Conservation (phyloP, 2,113 vertebrate species). For the Muntiacus reevesi region DNA sequence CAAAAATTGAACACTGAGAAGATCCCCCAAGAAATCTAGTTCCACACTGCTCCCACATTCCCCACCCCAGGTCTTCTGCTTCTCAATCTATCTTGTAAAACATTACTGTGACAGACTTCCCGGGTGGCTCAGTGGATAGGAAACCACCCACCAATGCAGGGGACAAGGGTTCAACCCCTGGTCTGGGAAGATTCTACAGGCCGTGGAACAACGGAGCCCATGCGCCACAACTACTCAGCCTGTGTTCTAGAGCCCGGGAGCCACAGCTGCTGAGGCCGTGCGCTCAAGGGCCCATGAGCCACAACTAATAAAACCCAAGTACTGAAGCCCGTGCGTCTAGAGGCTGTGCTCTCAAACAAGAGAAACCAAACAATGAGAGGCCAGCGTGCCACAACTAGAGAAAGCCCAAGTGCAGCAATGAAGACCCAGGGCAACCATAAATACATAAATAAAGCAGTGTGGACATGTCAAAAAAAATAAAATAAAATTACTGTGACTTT, state of each 20-base stretch:
- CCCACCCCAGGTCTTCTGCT: background rate
- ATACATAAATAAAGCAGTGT: background rate
- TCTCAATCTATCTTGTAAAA: background rate
- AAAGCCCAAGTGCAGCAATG: background rate
- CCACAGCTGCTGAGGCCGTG: background rate
- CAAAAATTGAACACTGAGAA: background rate
- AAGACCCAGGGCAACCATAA: background rate
- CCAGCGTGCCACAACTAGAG: background rate
- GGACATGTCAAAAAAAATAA: background rate
- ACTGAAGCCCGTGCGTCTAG: rapidly evolving
- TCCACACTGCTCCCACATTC: rapidly evolving
- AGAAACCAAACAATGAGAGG: background rate
- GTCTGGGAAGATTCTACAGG: background rate
- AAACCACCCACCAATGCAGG: background rate
- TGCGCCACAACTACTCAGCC: background rate
- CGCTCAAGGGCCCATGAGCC: background rate
- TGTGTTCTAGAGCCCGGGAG: background rate
- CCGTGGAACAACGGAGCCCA: background rate
- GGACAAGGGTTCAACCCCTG: background rate
- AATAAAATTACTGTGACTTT: rapidly evolving
- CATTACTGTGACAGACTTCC: background rate
- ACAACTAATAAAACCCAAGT: background rate
- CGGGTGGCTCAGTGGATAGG: background rate
- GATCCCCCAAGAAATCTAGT: background rate
- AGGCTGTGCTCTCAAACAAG: background rate